A percentile compares a stretch with the other conserved stretches of the same genome.
Evolutionary conservation across 1,140 invertebrate species (phyloP).

Genomic region (Radopholus similis): DNA sequence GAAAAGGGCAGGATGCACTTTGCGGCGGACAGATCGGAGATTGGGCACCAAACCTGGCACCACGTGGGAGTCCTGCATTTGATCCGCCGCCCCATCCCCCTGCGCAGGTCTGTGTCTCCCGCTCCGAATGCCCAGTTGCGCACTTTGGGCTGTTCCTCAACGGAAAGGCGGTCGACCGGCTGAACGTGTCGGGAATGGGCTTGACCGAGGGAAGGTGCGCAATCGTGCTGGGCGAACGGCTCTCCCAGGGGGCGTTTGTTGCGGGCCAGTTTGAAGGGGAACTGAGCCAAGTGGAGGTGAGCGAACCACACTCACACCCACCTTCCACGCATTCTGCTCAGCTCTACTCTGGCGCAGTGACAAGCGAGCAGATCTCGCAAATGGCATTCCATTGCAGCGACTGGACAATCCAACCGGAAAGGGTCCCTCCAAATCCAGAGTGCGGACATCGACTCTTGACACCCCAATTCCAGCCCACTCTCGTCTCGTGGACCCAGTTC

Average conservation of each 20-base stretch:
- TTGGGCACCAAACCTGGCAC: too few relatives aligned
- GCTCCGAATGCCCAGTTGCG: too few relatives aligned
- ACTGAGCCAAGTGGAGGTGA: not conserved
- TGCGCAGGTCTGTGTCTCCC: too few relatives aligned
- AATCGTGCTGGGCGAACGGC: not conserved
- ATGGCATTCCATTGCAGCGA: not conserved
- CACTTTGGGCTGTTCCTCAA: too few relatives aligned
- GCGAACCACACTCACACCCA: not conserved
- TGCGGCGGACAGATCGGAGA: too few relatives aligned
- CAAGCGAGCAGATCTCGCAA: not conserved
- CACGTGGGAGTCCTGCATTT: too few relatives aligned
- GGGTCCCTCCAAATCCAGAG: not conserved
- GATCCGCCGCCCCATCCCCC: too few relatives aligned
- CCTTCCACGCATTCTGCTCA: not conserved
- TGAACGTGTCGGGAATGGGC: too few relatives aligned
- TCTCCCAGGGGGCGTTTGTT: not conserved
- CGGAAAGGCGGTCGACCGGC: too few relatives aligned
- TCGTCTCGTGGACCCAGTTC: slow-evolving; percentile 1
- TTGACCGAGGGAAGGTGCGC: not conserved
- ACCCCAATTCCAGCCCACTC: not conserved
- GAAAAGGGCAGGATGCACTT: too few relatives aligned
- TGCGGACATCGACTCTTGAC: not conserved
- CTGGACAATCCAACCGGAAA: not conserved
- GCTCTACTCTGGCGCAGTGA: not conserved
- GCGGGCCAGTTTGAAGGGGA: not conserved